These are phyloP conservation scores for Heliconius congener DNA, from an alignment of 1,140 invertebrate species.

Conservation along the genomic window DNA sequence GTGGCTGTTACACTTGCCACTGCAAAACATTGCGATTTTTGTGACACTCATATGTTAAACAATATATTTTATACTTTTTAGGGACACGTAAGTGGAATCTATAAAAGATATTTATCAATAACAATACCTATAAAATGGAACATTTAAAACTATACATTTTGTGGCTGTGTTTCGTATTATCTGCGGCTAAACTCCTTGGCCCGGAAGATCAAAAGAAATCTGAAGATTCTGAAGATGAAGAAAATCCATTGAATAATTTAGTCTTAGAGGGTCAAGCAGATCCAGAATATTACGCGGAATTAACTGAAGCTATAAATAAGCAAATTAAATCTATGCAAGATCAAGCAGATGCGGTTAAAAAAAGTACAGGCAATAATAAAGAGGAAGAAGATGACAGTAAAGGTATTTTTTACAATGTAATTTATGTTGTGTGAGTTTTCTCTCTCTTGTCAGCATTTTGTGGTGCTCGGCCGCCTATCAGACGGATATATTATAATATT, in stretches of 20 bases:
- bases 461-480: no score
- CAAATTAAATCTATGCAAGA: slow-evolving; percentile 56
- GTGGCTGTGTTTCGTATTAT: slow-evolving; percentile 56
- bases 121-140: slow-evolving; percentile 46
- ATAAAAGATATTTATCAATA: slow-evolving; percentile 21
- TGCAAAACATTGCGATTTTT: not conserved
- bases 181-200: slow-evolving; percentile 59
- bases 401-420: slow-evolving; percentile 40
- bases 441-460: no score
- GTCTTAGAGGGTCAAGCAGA: slow-evolving; percentile 32
- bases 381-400: slow-evolving; percentile 47
- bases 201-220: slow-evolving; percentile 54
- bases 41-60: not conserved
- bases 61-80: slow-evolving; percentile 36
- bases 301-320: slow-evolving; percentile 57
- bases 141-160: slow-evolving; percentile 55
- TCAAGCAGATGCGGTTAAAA: slow-evolving; percentile 54
- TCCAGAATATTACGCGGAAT: slow-evolving; percentile 39
- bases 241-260: slow-evolving; percentile 38
- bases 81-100: slow-evolving; percentile 64
- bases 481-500: no score
- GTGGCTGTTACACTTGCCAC: slow-evolving; percentile 36
- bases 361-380: slow-evolving; percentile 43
- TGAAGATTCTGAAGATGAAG: slow-evolving; percentile 54
- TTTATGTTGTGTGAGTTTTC: not conserved